These are phyloP conservation scores for Mormyrus hasselquistii DNA, from an alignment of 2,797 vertebrate species.

Conservation along the genomic window DNA sequence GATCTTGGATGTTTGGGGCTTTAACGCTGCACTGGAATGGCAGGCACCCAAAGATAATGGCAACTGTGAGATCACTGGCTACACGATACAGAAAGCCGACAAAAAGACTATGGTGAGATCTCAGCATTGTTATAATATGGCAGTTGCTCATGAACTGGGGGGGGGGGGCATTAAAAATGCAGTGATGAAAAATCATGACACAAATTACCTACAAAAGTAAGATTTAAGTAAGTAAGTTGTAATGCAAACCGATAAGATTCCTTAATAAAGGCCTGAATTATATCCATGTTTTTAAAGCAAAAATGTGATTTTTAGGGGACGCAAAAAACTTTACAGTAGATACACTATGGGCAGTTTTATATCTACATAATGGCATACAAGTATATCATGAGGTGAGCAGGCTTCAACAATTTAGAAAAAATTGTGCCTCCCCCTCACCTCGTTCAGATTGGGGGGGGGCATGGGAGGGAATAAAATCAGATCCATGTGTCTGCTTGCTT, in stretches of 20 bases:
- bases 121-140: neutral
- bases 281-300: neutral
- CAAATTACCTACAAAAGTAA: neutral
- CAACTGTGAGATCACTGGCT: slow-evolving; percentile 77
- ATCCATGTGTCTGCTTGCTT: too few relatives aligned
- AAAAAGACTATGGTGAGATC: slow-evolving; percentile 77
- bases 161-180: neutral
- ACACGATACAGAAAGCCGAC: slow-evolving; percentile 84
- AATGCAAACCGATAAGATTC: neutral
- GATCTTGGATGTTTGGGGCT: slow-evolving; percentile 82
- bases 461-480: too few relatives aligned
- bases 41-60: slow-evolving; percentile 72
- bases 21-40: slow-evolving; percentile 81
- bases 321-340: neutral
- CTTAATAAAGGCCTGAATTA: neutral
- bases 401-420: neutral
- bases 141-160: neutral
- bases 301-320: neutral
- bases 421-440: too few relatives aligned
- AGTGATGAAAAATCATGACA: neutral
- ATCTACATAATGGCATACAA: neutral
- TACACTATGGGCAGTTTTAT: neutral
- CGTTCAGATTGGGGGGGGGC: too few relatives aligned
- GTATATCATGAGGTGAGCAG: neutral
- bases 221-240: neutral